Base-by-base conservation (phyloP, 2,113 vertebrate genomes). In the Campylomormyrus numenius region DNA sequence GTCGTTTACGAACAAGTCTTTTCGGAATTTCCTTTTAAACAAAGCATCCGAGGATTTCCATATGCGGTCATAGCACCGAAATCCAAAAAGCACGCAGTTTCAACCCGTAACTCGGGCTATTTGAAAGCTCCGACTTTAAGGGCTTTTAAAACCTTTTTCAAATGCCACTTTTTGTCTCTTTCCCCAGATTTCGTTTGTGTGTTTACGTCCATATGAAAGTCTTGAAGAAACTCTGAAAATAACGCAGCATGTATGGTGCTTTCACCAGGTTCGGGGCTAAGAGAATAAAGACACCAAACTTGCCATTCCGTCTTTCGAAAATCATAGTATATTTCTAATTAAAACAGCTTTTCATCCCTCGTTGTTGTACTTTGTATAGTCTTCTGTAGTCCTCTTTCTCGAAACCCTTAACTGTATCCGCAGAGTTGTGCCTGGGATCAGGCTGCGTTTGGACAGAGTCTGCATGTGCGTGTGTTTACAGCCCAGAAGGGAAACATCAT, bases 1-100 rank as follows among this genome's bases (percentile, higher is more conserved):
- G 66, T 39, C 45, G n/a, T 90, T 48, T 80, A 90, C 49, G 19
- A 66, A 21, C 35, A 27, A 9, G 70, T 50, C 70, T 88, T 85
- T 48, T n/a, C 27, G 70, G 50, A 46, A 66, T 90, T 62, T 88
- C 74, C 87, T 39, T 88, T 90, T 83, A 88, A 58, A 84, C 87
- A 83, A 24, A 56, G 49, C 90, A 48, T 50, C 70, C 17, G 10
- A 88, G 19, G 31, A 83, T 48, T 21, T 84, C 90, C 90, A 90
- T 88, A 88, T 70, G 90, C 70, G 70, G 50, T 84, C 90, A 90
- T 58, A n/a, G 53, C 42, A 35, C 24, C 56, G 49, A 88, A 13
- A 84, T 90, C 86, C 90, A 90, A 83, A 88, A 77, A 31, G 19
- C 6, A 27, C 49, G 45, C 49, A 42, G 70, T 27, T 45, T 24